Conservation (phyloP, 2,888 invertebrate species). For the Formica aserva region DNA sequence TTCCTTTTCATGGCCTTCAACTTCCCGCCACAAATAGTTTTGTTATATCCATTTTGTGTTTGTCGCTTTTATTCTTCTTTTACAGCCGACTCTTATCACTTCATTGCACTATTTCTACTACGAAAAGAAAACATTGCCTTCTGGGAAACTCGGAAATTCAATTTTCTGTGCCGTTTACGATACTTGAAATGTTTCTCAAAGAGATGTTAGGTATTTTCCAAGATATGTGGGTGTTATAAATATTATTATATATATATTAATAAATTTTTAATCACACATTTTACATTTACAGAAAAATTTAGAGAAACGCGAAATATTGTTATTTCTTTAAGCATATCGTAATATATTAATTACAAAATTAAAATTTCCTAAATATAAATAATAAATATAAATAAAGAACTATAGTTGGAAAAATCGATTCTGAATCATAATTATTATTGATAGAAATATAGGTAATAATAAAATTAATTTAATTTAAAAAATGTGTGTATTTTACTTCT, state of each 20-base stretch:
- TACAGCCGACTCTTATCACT: conserved; percentile 31
- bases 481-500: not conserved
- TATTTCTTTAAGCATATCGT: not conserved
- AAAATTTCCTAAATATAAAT: not conserved
- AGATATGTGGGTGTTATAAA: not conserved
- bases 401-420: not conserved
- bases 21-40: conserved; percentile 44
- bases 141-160: conserved; percentile 32
- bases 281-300: not conserved
- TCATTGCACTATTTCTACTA: conserved; percentile 38
- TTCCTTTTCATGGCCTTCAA: conserved; percentile 32
- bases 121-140: conserved; percentile 38
- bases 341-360: not conserved
- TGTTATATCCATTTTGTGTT: conserved; percentile 44
- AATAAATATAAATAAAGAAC: not conserved
- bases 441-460: not conserved
- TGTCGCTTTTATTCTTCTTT: conserved; percentile 32
- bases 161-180: conserved; percentile 51
- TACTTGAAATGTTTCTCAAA: conserved; percentile 44
- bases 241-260: not conserved
- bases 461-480: not conserved
- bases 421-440: not conserved
- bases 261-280: not conserved
- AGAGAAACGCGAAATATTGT: not conserved
- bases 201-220: conserved; percentile 19